These are phyloP conservation scores for Conus ventricosus DNA, from an alignment of 1,140 invertebrate species.

Conservation along the genomic window DNA sequence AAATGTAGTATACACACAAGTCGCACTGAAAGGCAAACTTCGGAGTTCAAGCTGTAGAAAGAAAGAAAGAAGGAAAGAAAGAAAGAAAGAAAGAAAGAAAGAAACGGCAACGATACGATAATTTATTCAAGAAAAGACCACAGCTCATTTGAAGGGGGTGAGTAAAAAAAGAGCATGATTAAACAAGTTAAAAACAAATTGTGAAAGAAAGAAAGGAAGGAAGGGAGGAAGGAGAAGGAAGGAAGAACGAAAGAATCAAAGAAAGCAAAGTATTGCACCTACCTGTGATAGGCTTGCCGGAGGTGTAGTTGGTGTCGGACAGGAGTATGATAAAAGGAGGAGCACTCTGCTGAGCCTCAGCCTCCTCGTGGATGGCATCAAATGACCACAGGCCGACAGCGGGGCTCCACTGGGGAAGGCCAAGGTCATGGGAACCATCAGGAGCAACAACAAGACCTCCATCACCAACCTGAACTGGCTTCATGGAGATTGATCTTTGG, in stretches of 20 bases:
- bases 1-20: no score
- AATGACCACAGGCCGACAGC: slow-evolving; percentile 39
- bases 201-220: background rate
- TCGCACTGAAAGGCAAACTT: no score
- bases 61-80: no score
- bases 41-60: no score
- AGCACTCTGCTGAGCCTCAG: slow-evolving; percentile 14
- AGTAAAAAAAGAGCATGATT: background rate
- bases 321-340: slow-evolving; percentile 38
- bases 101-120: no score
- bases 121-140: no score
- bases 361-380: slow-evolving; percentile 45
- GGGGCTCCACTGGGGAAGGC: slow-evolving; percentile 40
- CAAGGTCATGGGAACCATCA: background rate
- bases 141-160: no score
- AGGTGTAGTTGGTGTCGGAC: slow-evolving; percentile 40
- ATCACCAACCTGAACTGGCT: background rate
- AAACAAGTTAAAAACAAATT: no score
- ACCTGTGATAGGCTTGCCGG: slow-evolving; percentile 12
- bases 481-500: background rate
- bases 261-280: background rate
- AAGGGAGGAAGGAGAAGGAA: background rate
- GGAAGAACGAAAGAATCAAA: background rate
- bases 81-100: no score
- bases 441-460: background rate